A percentile compares a stretch with the other conserved stretches of the same genome.
phyloP scores from a whole-genome alignment of 2,113 vertebrate species.

The Grammatotria lemairii region DNA sequence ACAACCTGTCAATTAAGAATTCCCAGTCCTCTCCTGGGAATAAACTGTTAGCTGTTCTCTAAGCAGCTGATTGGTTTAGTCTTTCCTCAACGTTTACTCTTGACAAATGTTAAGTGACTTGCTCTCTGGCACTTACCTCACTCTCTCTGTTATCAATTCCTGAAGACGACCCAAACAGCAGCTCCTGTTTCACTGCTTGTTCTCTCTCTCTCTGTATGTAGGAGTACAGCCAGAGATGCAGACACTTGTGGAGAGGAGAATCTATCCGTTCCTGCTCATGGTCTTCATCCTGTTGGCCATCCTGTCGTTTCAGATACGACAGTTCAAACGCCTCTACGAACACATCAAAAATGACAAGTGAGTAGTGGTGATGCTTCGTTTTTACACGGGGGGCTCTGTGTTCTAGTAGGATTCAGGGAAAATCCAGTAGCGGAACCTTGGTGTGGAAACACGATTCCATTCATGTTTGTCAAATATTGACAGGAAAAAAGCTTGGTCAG shows the following conservation, averaged over 20 bases:
- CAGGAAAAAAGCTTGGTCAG: not conserved
- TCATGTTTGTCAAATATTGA: not conserved
- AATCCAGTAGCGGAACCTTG: not conserved
- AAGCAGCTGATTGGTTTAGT: not conserved
- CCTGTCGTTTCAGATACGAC: conserved; percentile 92
- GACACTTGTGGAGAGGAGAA: conserved; percentile 78
- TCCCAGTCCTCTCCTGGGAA: not conserved
- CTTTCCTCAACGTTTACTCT: not conserved
- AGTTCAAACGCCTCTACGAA: conserved; percentile 97
- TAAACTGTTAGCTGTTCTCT: not conserved
- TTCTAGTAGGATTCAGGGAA: not conserved
- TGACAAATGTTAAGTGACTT: not conserved
- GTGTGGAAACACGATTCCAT: not conserved
- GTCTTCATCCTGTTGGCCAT: conserved; percentile 87
- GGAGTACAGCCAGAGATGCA: conserved; percentile 56
- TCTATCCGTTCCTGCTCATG: conserved; percentile 96
- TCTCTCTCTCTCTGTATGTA: not conserved
- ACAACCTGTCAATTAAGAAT: not conserved
- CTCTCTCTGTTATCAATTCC: not conserved
- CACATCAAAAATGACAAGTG: conserved; percentile 99
- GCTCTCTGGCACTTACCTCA: not conserved
- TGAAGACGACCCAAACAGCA: not conserved
- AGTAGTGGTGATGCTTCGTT: conserved; percentile 26
- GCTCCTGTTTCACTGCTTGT: not conserved
- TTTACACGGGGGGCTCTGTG: not conserved